These are phyloP conservation scores for Acromyrmex echinatior DNA, from an alignment of 1,140 invertebrate genomes.

Conservation along the genomic window DNA sequence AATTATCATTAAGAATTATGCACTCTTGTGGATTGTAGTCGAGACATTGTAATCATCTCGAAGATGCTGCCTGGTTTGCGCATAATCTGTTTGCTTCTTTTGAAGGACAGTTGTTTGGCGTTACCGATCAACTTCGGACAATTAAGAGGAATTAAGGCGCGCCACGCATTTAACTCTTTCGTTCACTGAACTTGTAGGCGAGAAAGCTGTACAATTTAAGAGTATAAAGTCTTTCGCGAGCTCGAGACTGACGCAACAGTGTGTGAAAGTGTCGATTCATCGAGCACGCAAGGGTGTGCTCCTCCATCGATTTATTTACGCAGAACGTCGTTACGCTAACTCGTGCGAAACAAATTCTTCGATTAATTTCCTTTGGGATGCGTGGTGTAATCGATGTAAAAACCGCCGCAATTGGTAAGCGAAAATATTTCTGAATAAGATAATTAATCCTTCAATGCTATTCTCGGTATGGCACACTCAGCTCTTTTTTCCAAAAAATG, in stretches of 20 bases:
- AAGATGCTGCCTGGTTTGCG: background rate
- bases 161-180: slow-evolving; percentile 24
- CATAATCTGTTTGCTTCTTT: background rate
- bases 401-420: background rate
- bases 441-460: background rate
- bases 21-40: background rate
- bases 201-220: slow-evolving; percentile 1
- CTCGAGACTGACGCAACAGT: background rate
- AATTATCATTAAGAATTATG: background rate
- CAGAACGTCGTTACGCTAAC: background rate
- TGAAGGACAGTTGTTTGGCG: background rate
- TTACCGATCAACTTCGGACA: slow-evolving; percentile 42
- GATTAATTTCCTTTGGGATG: background rate
- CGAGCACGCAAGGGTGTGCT: slow-evolving; percentile 23
- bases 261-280: slow-evolving; percentile 27
- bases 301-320: slow-evolving; percentile 42
- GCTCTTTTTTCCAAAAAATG: no score
- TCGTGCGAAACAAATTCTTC: background rate
- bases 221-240: background rate
- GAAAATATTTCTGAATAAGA: background rate
- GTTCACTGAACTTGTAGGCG: slow-evolving; percentile 52
- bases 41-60: background rate
- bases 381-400: background rate
- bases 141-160: slow-evolving; percentile 67
- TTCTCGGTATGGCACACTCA: no score